Evolutionary conservation across 2,888 invertebrate genomes (phyloP).

Genomic region (Ephialtes manifestator): DNA sequence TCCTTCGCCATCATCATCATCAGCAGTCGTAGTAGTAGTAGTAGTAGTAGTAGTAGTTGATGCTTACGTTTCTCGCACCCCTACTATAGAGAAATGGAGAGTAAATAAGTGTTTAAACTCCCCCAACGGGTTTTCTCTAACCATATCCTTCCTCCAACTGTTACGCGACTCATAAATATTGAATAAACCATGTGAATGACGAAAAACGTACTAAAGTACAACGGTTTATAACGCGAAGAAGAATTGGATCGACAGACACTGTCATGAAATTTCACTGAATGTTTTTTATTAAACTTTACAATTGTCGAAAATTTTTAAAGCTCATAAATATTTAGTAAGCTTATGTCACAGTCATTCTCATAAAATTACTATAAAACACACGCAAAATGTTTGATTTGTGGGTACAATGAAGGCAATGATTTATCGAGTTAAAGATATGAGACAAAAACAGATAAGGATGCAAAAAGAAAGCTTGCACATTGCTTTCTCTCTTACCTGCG

Average conservation of each 20-base stretch:
- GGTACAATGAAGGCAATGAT: too few relatives aligned
- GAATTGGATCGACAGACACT: not conserved
- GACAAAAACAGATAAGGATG: not conserved
- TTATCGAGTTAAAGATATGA: not conserved
- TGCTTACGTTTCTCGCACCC: conserved; percentile 3
- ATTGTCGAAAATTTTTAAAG: not conserved
- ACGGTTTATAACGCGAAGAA: not conserved
- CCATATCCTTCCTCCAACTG: conserved; percentile 26
- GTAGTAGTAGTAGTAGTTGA: conserved; percentile 9
- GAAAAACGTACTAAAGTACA: not conserved
- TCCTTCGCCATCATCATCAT: conserved; percentile 24
- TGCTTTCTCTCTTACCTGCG: too few relatives aligned
- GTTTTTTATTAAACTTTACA: not conserved
- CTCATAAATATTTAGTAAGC: not conserved
- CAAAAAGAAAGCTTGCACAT: too few relatives aligned
- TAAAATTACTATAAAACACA: not conserved
- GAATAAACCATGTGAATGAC: not conserved
- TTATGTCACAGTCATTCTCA: not conserved
- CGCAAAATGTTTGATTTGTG: too few relatives aligned
- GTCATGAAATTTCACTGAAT: not conserved
- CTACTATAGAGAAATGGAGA: not conserved
- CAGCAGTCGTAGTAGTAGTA: conserved; percentile 6
- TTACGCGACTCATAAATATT: conserved; percentile 36
- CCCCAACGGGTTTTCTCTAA: conserved; percentile 17
- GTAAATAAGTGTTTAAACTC: conserved; percentile 31